phyloP scores from a whole-genome alignment of 2,797 vertebrate genomes.

The Acanthurus leucopareius region DNA sequence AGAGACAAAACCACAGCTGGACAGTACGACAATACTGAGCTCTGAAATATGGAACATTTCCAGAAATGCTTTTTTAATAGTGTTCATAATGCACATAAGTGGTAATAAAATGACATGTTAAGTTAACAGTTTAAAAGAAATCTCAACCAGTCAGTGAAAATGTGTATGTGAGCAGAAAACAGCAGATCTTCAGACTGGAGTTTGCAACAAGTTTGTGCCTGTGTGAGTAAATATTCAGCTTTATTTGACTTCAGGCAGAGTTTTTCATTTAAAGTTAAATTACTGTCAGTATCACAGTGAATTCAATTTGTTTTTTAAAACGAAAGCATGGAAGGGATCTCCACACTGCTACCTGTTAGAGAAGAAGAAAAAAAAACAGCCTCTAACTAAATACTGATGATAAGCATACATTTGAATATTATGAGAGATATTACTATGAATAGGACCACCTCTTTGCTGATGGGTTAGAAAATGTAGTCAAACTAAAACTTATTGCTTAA shows the following conservation, averaged over 20 bases:
- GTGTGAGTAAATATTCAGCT: background rate
- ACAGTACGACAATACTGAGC: conserved; percentile 11
- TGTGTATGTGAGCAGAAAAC: background rate
- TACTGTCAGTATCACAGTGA: background rate
- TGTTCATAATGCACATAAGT: background rate
- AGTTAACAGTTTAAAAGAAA: background rate
- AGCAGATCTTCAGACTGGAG: background rate
- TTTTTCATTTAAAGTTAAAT: background rate
- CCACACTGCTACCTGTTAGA: background rate
- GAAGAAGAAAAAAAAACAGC: too few relatives aligned
- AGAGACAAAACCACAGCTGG: conserved; percentile 64
- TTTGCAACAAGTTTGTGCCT: background rate
- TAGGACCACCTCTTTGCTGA: background rate
- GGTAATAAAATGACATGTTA: background rate
- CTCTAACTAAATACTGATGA: too few relatives aligned
- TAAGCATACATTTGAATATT: too few relatives aligned
- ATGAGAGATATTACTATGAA: too few relatives aligned
- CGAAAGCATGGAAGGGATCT: background rate
- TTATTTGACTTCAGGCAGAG: background rate
- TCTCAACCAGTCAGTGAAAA: background rate
- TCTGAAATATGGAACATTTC: conserved; percentile 1
- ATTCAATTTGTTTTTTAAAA: background rate
- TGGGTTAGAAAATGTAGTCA: background rate
- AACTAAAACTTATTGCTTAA: background rate
- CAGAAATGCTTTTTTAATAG: conserved; percentile 1